These are phyloP conservation scores for Manis crassicaudata DNA, from an alignment of 2,797 vertebrate genomes.

Conservation along the genomic window DNA sequence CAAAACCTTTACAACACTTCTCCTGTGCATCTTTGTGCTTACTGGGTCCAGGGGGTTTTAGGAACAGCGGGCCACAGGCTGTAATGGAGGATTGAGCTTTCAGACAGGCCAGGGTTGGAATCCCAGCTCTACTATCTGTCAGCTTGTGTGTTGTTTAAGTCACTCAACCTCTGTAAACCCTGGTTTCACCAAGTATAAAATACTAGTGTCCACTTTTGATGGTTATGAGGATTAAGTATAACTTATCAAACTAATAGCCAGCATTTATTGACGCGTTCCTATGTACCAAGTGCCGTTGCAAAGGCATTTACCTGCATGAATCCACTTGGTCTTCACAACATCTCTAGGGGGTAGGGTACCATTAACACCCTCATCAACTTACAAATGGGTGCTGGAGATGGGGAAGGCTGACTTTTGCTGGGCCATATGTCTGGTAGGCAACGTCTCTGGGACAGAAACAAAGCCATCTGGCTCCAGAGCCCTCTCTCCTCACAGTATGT, in stretches of 20 bases:
- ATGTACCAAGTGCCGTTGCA: background rate
- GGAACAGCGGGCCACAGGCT: background rate
- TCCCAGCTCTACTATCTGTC: background rate
- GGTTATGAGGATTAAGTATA: background rate
- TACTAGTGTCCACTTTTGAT: background rate
- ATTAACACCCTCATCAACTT: background rate
- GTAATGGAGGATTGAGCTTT: background rate
- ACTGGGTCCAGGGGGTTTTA: background rate
- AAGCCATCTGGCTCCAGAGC: background rate
- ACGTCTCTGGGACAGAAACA: background rate
- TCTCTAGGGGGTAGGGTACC: background rate
- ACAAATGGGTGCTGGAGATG: background rate
- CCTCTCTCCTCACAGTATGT: background rate
- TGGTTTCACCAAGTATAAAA: background rate
- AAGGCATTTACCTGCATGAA: background rate
- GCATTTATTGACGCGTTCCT: background rate
- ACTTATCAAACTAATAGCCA: slow-evolving; percentile 17
- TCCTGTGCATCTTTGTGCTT: background rate
- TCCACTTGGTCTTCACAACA: background rate
- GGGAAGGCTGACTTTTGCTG: background rate
- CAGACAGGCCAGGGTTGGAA: background rate
- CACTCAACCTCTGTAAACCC: background rate
- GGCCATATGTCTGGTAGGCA: background rate
- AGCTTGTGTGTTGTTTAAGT: background rate
- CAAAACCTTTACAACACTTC: slow-evolving; percentile 21